Evolutionary conservation across 2,888 invertebrate species (phyloP).

Genomic region (Dasysyrphus tricinctus): DNA sequence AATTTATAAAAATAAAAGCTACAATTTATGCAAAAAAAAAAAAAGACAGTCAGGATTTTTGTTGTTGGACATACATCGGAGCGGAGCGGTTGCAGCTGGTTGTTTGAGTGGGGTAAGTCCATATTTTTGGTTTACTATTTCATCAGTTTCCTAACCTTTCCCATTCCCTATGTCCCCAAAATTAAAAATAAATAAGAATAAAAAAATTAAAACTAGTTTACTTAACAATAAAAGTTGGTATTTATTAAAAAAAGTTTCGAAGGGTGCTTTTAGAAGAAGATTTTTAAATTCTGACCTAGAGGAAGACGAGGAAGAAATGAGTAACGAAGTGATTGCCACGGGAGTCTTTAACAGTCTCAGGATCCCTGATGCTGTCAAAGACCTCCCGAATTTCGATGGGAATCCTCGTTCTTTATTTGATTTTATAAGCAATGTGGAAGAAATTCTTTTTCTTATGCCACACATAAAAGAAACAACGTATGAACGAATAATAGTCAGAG

Average conservation of each 20-base stretch:
- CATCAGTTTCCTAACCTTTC: background rate
- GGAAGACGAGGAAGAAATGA: background rate
- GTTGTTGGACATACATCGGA: too few relatives aligned
- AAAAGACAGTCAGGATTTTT: too few relatives aligned
- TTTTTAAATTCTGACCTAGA: background rate
- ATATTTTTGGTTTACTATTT: too few relatives aligned
- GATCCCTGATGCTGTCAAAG: slow-evolving; percentile 72
- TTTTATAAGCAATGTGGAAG: slow-evolving; percentile 69
- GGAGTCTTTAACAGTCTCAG: slow-evolving; percentile 49
- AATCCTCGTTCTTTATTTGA: slow-evolving; percentile 35
- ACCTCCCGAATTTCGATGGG: slow-evolving; percentile 52
- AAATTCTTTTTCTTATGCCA: slow-evolving; percentile 52
- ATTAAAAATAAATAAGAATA: background rate
- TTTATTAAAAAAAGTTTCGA: background rate
- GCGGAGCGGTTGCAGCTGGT: too few relatives aligned
- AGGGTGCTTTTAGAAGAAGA: background rate
- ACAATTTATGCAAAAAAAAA: too few relatives aligned
- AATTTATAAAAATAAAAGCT: too few relatives aligned
- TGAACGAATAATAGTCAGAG: slow-evolving; percentile 59
- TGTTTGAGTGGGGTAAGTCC: too few relatives aligned
- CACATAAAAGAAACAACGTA: slow-evolving; percentile 50
- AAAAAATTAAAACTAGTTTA: background rate
- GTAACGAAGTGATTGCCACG: background rate
- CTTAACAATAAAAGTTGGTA: background rate
- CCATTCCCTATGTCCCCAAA: background rate